These are phyloP conservation scores for Betta splendens DNA, from an alignment of 2,797 vertebrate species.

Conservation along the genomic window DNA sequence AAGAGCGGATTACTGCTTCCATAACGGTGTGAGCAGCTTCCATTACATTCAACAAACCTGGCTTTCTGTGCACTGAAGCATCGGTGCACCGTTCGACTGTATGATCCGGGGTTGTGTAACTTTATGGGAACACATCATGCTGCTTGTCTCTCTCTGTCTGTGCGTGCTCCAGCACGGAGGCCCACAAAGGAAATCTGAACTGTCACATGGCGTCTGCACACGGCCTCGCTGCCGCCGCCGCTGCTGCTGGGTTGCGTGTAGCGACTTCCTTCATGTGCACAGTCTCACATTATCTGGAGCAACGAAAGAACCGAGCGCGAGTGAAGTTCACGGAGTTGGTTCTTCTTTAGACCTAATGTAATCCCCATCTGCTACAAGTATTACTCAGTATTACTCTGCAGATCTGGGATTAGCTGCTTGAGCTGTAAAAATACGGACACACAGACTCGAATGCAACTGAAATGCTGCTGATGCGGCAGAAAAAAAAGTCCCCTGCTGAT, in stretches of 20 bases:
- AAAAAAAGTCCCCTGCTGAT: conserved; percentile 59
- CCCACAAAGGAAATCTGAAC: conserved; percentile 50
- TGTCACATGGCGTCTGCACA: conserved; percentile 65
- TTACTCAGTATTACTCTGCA: neutral
- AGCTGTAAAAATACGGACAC: neutral
- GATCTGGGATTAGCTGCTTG: neutral
- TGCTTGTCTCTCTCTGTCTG: conserved; percentile 51
- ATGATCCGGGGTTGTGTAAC: conserved; percentile 67
- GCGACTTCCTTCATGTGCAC: conserved; percentile 36
- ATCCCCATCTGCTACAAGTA: neutral
- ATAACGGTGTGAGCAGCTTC: conserved; percentile 3
- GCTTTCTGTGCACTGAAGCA: conserved; percentile 5
- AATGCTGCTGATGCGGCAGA: conserved; percentile 21
- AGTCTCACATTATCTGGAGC: conserved; percentile 23
- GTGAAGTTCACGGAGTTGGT: conserved; percentile 3
- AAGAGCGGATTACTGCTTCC: conserved; percentile 27
- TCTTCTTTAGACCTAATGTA: conserved; percentile 1
- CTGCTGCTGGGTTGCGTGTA: conserved; percentile 40
- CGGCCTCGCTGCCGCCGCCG: conserved; percentile 32
- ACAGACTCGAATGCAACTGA: conserved; percentile 3
- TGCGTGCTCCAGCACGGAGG: conserved; percentile 23
- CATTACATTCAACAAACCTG: conserved; percentile 5
- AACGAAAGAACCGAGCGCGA: neutral
- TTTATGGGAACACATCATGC: conserved; percentile 52
- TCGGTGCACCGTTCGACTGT: conserved; percentile 24